These are phyloP conservation scores for Charanyca ferruginea DNA, from an alignment of 2,888 invertebrate genomes.

Conservation along the genomic window DNA sequence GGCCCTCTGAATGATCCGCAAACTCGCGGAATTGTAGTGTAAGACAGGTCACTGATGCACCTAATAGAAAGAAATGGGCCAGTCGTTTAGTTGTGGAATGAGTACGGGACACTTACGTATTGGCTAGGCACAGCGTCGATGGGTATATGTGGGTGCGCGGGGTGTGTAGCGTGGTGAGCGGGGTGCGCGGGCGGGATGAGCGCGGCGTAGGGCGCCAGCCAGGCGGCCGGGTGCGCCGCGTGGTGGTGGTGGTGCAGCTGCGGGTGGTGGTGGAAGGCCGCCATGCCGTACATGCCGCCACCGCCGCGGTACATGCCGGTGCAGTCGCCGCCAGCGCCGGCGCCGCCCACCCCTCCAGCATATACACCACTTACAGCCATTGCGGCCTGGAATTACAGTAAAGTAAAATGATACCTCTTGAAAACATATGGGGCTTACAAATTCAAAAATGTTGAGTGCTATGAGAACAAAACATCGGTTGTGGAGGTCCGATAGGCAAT, in stretches of 20 bases:
- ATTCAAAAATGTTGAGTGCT: too few relatives aligned
- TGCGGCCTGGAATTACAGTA: constrained; percentile 74
- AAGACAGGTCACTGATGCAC: constrained; percentile 18
- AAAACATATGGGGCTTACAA: background rate
- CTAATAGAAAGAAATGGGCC: constrained; percentile 25
- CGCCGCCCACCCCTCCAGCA: constrained; percentile 81
- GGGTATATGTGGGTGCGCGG: constrained; percentile 86
- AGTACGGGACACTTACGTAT: constrained; percentile 81
- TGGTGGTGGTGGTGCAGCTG: constrained; percentile 87
- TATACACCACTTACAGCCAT: constrained; percentile 88
- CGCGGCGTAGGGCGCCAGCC: constrained; percentile 87
- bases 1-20: constrained; percentile 34
- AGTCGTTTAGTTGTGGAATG: constrained; percentile 45
- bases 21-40: constrained; percentile 25
- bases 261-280: constrained; percentile 86
- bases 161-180: constrained; percentile 81
- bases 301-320: constrained; percentile 87
- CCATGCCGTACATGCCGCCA: constrained; percentile 86
- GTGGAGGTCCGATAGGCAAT: too few relatives aligned
- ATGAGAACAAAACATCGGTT: background rate
- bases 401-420: background rate
- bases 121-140: constrained; percentile 89
- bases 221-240: constrained; percentile 84
- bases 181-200: constrained; percentile 85
- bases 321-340: constrained; percentile 82